Conservation (phyloP, 2,888 invertebrate genomes). For the Axea sp. region DNA sequence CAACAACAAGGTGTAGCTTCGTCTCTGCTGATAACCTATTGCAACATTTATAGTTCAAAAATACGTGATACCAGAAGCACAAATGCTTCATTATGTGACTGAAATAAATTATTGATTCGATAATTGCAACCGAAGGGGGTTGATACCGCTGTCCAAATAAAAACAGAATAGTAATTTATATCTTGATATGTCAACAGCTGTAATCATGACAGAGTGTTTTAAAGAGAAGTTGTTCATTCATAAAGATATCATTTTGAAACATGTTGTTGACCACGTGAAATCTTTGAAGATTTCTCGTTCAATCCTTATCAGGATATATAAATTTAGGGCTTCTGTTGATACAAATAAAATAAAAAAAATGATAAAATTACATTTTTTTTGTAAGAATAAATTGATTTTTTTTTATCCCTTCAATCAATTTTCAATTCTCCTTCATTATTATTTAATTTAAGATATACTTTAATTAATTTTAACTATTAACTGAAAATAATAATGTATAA, state of each 20-base stretch:
- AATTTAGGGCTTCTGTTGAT: no score
- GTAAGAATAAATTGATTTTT: no score
- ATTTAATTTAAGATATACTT: no score
- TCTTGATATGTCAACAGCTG: slow-evolving; percentile 18
- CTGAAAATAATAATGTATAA: no score
- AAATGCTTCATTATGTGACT: slow-evolving; percentile 65
- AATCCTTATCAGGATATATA: background rate
- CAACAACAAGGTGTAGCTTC: slow-evolving; percentile 48
- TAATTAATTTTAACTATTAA: no score
- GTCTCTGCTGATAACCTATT: slow-evolving; percentile 49
- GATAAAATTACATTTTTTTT: no score
- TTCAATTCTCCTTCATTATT: no score
- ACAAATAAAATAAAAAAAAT: no score
- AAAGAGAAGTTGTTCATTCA: slow-evolving; percentile 33
- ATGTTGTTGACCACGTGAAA: slow-evolving; percentile 3
- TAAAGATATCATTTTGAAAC: slow-evolving; percentile 15
- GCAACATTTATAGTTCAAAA: slow-evolving; percentile 41
- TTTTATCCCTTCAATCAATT: no score
- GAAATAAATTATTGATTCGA: slow-evolving; percentile 72
- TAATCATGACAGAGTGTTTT: slow-evolving; percentile 38
- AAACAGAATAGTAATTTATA: slow-evolving; percentile 50
- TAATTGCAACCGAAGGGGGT: slow-evolving; percentile 75
- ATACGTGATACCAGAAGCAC: slow-evolving; percentile 57
- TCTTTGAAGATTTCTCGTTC: no score
- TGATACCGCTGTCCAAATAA: slow-evolving; percentile 72